These are phyloP conservation scores for Gulo gulo DNA, from an alignment of 2,113 vertebrate species.

Conservation along the genomic window DNA sequence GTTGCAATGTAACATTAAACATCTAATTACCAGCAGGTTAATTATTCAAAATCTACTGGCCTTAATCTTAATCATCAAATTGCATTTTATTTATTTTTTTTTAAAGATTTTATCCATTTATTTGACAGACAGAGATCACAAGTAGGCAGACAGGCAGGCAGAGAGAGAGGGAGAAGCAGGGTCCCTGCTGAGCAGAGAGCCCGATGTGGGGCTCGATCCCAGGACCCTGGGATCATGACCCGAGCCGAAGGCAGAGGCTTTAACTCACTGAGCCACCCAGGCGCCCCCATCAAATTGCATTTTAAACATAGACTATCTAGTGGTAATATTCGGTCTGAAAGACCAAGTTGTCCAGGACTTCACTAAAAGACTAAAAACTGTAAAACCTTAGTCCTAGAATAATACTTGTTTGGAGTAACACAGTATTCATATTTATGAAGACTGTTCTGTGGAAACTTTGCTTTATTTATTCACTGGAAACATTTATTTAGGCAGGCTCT, in stretches of 20 bases:
- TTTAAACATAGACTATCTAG: neutral
- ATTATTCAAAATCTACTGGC: neutral
- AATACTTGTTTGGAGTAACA: conserved; percentile 65
- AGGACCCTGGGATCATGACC: no score
- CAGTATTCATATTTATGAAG: conserved; percentile 69
- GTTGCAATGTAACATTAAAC: neutral
- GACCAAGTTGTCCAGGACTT: neutral
- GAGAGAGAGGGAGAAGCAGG: no score
- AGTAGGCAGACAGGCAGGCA: no score
- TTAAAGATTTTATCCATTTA: no score
- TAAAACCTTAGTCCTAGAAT: neutral
- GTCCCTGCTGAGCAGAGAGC: no score
- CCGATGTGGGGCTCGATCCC: no score
- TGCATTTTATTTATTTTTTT: neutral
- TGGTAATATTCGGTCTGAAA: neutral
- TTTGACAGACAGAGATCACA: no score
- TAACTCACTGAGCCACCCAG: no score
- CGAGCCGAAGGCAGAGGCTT: no score
- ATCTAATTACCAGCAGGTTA: neutral
- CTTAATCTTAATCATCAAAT: neutral
- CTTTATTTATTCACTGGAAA: conserved; percentile 59
- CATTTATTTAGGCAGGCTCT: conserved; percentile 43
- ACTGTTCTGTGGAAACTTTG: conserved; percentile 51
- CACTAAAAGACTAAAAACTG: neutral
- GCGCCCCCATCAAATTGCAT: neutral